Evolutionary conservation across 2,888 invertebrate genomes (phyloP).

Genomic region (Gasteruption jaculator): DNA sequence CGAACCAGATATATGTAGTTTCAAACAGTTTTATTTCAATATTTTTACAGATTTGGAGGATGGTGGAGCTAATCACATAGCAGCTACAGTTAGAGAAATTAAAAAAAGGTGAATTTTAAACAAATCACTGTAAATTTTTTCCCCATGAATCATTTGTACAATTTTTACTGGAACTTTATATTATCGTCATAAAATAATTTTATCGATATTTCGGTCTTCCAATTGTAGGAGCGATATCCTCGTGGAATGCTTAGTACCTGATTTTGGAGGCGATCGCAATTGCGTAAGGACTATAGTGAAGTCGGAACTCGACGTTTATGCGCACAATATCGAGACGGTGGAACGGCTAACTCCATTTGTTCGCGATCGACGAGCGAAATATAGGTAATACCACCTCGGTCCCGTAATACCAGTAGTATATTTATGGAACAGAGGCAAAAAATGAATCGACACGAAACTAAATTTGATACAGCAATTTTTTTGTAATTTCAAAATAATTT

Average conservation of each 20-base stretch:
- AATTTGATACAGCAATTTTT: conserved; percentile 12
- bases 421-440: neutral
- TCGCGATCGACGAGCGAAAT: conserved; percentile 89
- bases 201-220: conserved; percentile 15
- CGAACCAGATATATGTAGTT: too few relatives aligned
- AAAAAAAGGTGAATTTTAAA: conserved; percentile 36
- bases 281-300: conserved; percentile 71
- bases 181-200: neutral
- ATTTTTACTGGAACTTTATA: neutral
- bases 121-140: neutral
- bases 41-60: conserved; percentile 75
- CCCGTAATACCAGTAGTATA: neutral
- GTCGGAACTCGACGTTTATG: conserved; percentile 92
- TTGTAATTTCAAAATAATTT: conserved; percentile 8
- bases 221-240: conserved; percentile 76
- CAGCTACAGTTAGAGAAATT: conserved; percentile 63
- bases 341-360: conserved; percentile 86
- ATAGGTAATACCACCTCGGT: conserved; percentile 51
- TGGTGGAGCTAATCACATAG: conserved; percentile 92
- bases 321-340: conserved; percentile 98
- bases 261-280: conserved; percentile 80
- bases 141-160: conserved; percentile 1
- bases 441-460: neutral
- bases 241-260: conserved; percentile 95
- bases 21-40: conserved; percentile 14